Evolutionary conservation across 2,888 invertebrate genomes (phyloP).

Genomic region (Hybos culiciformis): DNA sequence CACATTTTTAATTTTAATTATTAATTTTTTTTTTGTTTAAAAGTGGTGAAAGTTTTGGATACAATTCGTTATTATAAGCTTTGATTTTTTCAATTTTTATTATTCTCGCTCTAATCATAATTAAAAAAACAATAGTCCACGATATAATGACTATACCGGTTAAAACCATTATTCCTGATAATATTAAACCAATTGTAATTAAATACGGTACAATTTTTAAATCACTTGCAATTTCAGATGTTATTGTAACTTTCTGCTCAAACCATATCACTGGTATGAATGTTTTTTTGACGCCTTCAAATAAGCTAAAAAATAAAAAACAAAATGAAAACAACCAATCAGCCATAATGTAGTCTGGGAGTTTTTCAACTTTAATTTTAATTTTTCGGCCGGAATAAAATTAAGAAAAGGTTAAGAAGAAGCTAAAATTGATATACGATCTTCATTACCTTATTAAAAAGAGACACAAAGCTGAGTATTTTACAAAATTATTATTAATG

Average conservation of each 20-base stretch:
- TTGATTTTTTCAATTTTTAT: slow-evolving; percentile 9
- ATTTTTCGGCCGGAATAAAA: too few relatives aligned
- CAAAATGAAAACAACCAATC: slow-evolving; percentile 3
- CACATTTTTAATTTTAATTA: too few relatives aligned
- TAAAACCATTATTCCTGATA: slow-evolving; percentile 35
- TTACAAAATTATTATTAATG: too few relatives aligned
- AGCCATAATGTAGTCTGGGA: too few relatives aligned
- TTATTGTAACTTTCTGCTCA: slow-evolving; percentile 49
- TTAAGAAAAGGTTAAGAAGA: too few relatives aligned
- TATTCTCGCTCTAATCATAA: slow-evolving; percentile 8
- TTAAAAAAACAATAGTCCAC: slow-evolving; percentile 25
- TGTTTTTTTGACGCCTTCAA: slow-evolving; percentile 46
- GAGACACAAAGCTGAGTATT: too few relatives aligned
- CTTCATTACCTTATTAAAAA: too few relatives aligned
- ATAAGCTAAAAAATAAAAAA: slow-evolving; percentile 39
- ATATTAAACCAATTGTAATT: slow-evolving; percentile 40
- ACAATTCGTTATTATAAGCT: neutral
- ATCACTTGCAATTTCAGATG: slow-evolving; percentile 40
- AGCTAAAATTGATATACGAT: too few relatives aligned
- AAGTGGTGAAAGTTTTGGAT: too few relatives aligned
- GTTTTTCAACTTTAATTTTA: too few relatives aligned
- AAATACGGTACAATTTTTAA: slow-evolving; percentile 41
- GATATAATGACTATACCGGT: slow-evolving; percentile 33
- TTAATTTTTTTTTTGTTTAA: too few relatives aligned
- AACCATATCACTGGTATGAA: slow-evolving; percentile 69